phyloP scores from a whole-genome alignment of 2,797 vertebrate species.

The Melanotaenia pygmaea region DNA sequence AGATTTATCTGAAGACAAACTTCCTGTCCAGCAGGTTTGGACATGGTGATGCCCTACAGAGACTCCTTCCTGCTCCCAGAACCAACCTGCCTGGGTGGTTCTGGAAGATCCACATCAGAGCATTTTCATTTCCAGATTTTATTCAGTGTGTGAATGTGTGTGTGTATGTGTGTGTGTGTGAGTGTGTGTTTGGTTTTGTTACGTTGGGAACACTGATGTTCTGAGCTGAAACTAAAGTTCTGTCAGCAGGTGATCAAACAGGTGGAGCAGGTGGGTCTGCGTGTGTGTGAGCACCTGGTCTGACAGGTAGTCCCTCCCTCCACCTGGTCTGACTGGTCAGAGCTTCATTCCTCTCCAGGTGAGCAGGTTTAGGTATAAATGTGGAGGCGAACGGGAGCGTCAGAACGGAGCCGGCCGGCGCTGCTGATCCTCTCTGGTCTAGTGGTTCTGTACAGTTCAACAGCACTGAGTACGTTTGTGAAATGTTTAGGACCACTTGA shows the following conservation, averaged over 20 bases:
- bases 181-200: no score
- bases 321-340: conserved; percentile 11
- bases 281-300: conserved; percentile 25
- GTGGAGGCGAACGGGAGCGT: neutral
- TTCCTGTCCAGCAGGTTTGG: no score
- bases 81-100: no score
- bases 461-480: conserved; percentile 93
- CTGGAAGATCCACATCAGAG: no score
- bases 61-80: no score
- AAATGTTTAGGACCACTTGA: conserved; percentile 99
- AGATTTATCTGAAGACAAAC: no score
- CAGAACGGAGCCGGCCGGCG: neutral
- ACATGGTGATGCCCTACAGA: no score
- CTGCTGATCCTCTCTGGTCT: conserved; percentile 75
- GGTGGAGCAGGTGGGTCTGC: conserved; percentile 44
- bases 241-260: conserved; percentile 23
- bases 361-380: conserved; percentile 35
- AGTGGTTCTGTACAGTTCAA: conserved; percentile 98
- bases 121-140: no score
- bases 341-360: neutral
- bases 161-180: no score
- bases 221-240: neutral
- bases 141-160: no score
- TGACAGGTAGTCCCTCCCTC: conserved; percentile 22
- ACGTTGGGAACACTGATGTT: no score